These are phyloP conservation scores for Cosmopolites sordidus DNA, from an alignment of 2,888 invertebrate genomes.

Conservation along the genomic window DNA sequence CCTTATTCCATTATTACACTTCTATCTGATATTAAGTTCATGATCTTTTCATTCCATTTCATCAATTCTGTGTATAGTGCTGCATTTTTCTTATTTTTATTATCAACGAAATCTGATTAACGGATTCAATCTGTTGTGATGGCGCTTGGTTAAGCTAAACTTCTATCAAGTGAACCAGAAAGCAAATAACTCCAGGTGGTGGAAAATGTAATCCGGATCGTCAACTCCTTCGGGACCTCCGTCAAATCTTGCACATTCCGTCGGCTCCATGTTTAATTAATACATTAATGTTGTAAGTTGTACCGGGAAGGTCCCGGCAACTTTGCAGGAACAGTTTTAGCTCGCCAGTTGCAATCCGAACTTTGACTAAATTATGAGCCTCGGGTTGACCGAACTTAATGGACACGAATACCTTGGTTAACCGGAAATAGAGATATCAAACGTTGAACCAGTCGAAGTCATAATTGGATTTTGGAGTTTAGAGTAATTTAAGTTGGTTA, in stretches of 20 bases:
- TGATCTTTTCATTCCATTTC: no score
- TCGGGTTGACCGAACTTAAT: conserved; percentile 26
- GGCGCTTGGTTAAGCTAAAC: no score
- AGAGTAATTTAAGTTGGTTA: conserved; percentile 21
- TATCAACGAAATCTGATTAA: no score
- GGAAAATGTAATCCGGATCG: neutral
- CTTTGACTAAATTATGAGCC: conserved; percentile 27
- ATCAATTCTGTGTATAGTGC: no score
- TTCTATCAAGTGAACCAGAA: no score
- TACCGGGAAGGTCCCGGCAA: conserved; percentile 4
- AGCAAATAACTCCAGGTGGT: no score
- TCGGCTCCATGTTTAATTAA: conserved; percentile 16
- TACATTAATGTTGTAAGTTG: conserved; percentile 22
- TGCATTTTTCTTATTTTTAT: no score
- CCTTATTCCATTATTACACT: no score
- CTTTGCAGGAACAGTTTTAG: conserved; percentile 14
- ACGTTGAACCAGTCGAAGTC: conserved; percentile 22
- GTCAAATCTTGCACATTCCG: conserved; percentile 1
- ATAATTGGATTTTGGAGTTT: conserved; percentile 28
- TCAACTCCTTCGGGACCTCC: neutral
- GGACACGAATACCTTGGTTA: conserved; percentile 28
- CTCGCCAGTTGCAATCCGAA: conserved; percentile 21
- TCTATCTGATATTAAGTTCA: no score
- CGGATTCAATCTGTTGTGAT: no score
- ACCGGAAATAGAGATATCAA: conserved; percentile 25